Evolutionary conservation across 2,113 vertebrate species (phyloP).

Genomic region (Platichthys stellatus): DNA sequence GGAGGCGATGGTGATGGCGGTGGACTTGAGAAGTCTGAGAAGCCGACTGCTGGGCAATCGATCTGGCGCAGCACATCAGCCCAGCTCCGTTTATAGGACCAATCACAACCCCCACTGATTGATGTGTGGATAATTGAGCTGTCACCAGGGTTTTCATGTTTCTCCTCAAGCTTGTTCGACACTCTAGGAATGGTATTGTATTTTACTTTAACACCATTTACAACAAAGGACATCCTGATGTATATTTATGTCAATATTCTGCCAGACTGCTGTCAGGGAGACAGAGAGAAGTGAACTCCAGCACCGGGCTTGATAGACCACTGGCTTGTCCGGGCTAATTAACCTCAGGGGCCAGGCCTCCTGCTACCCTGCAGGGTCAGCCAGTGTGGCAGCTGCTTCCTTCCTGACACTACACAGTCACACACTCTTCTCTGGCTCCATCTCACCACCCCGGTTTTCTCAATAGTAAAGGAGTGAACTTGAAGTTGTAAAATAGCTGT

Average conservation of each 20-base stretch:
- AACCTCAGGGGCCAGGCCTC: conserved; percentile 73
- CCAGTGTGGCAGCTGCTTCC: conserved; percentile 62
- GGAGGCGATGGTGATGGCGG: conserved; percentile 54
- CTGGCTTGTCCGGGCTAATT: conserved; percentile 78
- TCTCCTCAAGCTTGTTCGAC: conserved; percentile 52
- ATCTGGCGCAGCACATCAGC: conserved; percentile 74
- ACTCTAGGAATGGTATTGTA: conserved; percentile 77
- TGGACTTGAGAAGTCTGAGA: conserved; percentile 55
- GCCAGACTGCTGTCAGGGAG: conserved; percentile 65
- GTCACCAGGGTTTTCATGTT: conserved; percentile 76
- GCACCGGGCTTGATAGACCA: conserved; percentile 58
- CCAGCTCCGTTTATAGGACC: conserved; percentile 72
- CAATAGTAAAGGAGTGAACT: not conserved
- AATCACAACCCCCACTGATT: conserved; percentile 77
- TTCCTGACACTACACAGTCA: conserved; percentile 32
- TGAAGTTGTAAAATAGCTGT: not conserved
- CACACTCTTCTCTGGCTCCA: conserved; percentile 11
- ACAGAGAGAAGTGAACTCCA: conserved; percentile 61
- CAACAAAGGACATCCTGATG: conserved; percentile 74
- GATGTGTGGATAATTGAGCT: conserved; percentile 83
- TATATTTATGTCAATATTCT: conserved; percentile 77
- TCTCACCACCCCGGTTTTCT: not conserved
- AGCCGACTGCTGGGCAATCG: conserved; percentile 74
- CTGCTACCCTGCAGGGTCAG: conserved; percentile 69
- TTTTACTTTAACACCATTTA: conserved; percentile 77